Percentiles rank a stretch among this genome's conserved stretches.
Evolutionary conservation across 2,113 vertebrate genomes (phyloP).

Genomic region (Tupaia chinensis): DNA sequence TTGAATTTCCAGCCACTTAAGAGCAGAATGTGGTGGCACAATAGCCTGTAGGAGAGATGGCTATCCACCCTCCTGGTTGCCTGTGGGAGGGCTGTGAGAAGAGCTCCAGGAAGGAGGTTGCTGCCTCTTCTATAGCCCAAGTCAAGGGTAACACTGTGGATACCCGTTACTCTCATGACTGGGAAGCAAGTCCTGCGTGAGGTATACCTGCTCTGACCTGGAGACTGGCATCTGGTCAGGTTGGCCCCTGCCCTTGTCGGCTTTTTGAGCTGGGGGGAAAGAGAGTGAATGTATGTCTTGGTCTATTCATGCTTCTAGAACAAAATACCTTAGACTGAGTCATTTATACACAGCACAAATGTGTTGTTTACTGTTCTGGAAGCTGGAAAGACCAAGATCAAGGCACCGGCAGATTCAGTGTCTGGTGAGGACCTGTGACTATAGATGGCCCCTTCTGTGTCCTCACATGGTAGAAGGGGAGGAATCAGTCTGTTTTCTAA

Average conservation of each 20-base stretch:
- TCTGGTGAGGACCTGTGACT: not conserved
- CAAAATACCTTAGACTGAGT: not conserved
- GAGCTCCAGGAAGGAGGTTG: not conserved
- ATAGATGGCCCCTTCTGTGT: not conserved
- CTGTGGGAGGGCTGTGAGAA: rapidly evolving
- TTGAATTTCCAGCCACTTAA: not conserved
- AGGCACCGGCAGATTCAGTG: not conserved
- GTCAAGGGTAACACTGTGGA: too few relatives aligned
- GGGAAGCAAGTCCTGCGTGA: too few relatives aligned
- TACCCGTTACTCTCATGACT: too few relatives aligned
- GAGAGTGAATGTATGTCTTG: not conserved
- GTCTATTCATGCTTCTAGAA: not conserved
- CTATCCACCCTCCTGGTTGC: not conserved
- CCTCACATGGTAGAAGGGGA: not conserved
- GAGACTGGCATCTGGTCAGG: not conserved
- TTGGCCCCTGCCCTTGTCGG: not conserved
- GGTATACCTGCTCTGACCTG: not conserved
- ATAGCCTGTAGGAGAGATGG: too few relatives aligned
- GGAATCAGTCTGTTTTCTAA: not conserved
- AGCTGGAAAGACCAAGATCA: not conserved
- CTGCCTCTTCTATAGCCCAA: not conserved
- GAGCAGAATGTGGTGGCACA: not conserved
- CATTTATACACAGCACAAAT: not conserved
- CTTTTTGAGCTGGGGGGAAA: not conserved
- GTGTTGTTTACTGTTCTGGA: not conserved